These are phyloP conservation scores for Melanotaenia trifasciata DNA, from an alignment of 2,797 vertebrate species.

Conservation along the genomic window DNA sequence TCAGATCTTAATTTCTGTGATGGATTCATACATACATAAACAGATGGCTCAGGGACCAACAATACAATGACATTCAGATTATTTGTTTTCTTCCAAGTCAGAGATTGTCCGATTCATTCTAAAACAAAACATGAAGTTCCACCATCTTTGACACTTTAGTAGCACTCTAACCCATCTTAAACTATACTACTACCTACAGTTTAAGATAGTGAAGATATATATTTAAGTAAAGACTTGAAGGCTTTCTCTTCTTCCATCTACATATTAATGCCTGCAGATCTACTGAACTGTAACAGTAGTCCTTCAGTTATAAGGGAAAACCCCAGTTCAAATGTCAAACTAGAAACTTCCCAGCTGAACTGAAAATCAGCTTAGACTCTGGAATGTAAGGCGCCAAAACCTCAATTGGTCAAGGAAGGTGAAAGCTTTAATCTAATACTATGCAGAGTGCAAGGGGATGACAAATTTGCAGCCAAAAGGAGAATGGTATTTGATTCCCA, in stretches of 20 bases:
- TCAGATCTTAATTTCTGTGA: slow-evolving; percentile 9
- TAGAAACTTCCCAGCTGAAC: slow-evolving; percentile 39
- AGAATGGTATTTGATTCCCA: slow-evolving; percentile 96
- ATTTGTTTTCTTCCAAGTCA: slow-evolving; percentile 11
- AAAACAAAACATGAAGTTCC: slow-evolving; percentile 11
- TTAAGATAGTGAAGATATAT: slow-evolving; percentile 15
- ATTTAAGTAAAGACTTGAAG: slow-evolving; percentile 24
- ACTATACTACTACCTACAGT: slow-evolving; percentile 6
- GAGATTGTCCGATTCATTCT: slow-evolving; percentile 44
- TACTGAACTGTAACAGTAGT: slow-evolving; percentile 35
- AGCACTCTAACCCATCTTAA: slow-evolving; percentile 2
- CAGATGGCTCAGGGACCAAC: slow-evolving; percentile 40
- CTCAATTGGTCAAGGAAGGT: slow-evolving; percentile 49
- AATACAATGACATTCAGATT: slow-evolving; percentile 16
- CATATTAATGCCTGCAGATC: slow-evolving; percentile 19
- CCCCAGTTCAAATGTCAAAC: slow-evolving; percentile 28
- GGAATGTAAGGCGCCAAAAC: slow-evolving; percentile 66
- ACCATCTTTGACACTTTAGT: slow-evolving; percentile 19
- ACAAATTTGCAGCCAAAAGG: slow-evolving; percentile 99
- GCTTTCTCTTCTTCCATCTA: background rate
- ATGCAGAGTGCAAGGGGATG: slow-evolving; percentile 94
- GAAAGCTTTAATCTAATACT: slow-evolving; percentile 59
- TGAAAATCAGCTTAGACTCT: slow-evolving; percentile 41
- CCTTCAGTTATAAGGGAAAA: slow-evolving; percentile 35
- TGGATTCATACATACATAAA: slow-evolving; percentile 21